Evolutionary conservation across 2,797 vertebrate species (phyloP), one percentile per base, ranked within the genome.

Genomic region (Poeciliopsis gracilis): DNA sequence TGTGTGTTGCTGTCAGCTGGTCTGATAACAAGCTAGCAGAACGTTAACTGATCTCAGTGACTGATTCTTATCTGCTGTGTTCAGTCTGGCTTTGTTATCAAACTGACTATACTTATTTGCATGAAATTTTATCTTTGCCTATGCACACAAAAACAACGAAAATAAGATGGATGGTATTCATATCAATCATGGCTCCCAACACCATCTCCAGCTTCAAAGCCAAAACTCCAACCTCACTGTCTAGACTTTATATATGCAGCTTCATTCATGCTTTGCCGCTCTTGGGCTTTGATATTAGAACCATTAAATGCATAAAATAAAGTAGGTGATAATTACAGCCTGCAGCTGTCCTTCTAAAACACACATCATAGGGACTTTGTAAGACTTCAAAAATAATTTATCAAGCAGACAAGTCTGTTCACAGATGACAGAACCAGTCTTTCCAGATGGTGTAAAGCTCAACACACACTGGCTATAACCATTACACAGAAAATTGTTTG

Each of bases 351-450:
- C 28, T 38, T 49, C 12, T 73, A 28, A 81, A 30, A 75, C 61
- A 79, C 75, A 72, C 11, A 36, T 63, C 4, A 66, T 1, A 33
- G 75, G 53, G 36, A 84, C 79, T 69, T 66, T 61, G 16, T 23
- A 28, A 49, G 28, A 36, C 77, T 70, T 45, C 1, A 73, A 74
- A 69, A 82, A 73, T 23, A 41, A 51, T 47, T 61, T 12, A 36
- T 23, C 49, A 5, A 45, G 57, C 2, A 0, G 57, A 10, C 38
- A 57, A 41, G 16, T 74, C 47, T 53, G 75, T 83, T 43, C 25
- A 78, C 82, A 55, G 72, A 25, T 78, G 66, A 69, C 53, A 87
- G 90, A 45, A 90, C 86, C 73, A 33, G 89, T 84, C 20, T 11
- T 41, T 9, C 78, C 63, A 43, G 73, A 63, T 71, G 73, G 76